Conservation (phyloP, 1,140 invertebrate species). For the Pissodes strobi region DNA sequence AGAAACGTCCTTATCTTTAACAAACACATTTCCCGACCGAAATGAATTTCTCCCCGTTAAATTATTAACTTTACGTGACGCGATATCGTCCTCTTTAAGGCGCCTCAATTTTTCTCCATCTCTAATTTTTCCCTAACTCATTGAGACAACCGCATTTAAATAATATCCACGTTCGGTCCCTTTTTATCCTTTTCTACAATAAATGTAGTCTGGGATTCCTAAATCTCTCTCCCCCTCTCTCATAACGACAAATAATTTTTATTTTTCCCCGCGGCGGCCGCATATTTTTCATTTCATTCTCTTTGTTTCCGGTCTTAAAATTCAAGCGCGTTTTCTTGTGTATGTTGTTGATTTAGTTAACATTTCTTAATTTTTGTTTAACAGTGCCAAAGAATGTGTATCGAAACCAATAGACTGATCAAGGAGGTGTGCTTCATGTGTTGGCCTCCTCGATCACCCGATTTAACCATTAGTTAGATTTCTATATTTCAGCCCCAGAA, state of each 20-base stretch:
- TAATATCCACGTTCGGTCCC: constrained; percentile 27
- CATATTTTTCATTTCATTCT: too few species aligned
- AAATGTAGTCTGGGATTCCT: constrained; percentile 27
- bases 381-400: too few species aligned
- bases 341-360: too few species aligned
- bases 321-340: too few species aligned
- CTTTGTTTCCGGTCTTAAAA: too few species aligned
- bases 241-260: constrained; percentile 22
- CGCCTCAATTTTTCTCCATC: constrained; percentile 25
- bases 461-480: too few species aligned
- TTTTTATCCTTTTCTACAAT: constrained; percentile 17
- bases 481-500: too few species aligned
- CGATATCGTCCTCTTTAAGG: constrained; percentile 11
- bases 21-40: constrained; percentile 20
- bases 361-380: too few species aligned
- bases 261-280: neutral
- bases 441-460: too few species aligned
- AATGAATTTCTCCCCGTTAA: constrained; percentile 3
- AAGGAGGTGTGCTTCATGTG: too few species aligned
- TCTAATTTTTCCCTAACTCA: constrained; percentile 30
- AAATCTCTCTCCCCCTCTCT: too few species aligned
- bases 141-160: constrained; percentile 33
- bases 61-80: constrained; percentile 22
- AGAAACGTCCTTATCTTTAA: constrained; percentile 5
- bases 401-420: too few species aligned